A percentile compares a stretch with the other conserved stretches of the same genome.
Conservation (phyloP, 2,888 invertebrate species). For the Tolmerus cingulatus region DNA sequence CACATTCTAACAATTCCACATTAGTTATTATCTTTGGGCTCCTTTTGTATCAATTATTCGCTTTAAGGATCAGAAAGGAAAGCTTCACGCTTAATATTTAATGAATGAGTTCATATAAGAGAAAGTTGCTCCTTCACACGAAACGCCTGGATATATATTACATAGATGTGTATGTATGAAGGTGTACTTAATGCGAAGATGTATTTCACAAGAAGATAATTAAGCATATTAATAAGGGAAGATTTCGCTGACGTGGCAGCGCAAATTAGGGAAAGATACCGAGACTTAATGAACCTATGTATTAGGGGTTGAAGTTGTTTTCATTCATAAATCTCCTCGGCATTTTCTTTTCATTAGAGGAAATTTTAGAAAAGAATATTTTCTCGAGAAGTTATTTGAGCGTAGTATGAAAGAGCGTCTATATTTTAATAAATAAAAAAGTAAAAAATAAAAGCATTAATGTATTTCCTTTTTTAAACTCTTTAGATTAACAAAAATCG, state of each 20-base stretch:
- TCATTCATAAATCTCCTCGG: neutral
- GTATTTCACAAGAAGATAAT: neutral
- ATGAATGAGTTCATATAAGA: neutral
- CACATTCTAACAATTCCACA: neutral
- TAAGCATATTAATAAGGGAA: neutral
- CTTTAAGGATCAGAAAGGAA: neutral
- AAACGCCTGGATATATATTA: neutral
- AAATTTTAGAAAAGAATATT: neutral
- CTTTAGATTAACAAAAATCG: neutral
- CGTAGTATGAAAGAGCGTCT: neutral
- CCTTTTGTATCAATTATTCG: neutral
- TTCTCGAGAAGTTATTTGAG: neutral
- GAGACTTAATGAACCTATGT: neutral
- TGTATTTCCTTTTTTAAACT: neutral
- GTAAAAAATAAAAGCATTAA: neutral
- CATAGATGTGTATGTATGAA: neutral
- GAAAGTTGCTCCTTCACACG: neutral
- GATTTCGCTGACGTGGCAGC: neutral
- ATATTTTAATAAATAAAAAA: neutral
- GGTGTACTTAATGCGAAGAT: neutral
- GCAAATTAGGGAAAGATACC: neutral
- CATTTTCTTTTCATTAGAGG: neutral
- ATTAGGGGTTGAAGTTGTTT: neutral
- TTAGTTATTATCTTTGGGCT: neutral
- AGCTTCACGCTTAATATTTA: neutral